Evolutionary conservation across 2,113 vertebrate species (phyloP).

Genomic region (Daboia siamensis): DNA sequence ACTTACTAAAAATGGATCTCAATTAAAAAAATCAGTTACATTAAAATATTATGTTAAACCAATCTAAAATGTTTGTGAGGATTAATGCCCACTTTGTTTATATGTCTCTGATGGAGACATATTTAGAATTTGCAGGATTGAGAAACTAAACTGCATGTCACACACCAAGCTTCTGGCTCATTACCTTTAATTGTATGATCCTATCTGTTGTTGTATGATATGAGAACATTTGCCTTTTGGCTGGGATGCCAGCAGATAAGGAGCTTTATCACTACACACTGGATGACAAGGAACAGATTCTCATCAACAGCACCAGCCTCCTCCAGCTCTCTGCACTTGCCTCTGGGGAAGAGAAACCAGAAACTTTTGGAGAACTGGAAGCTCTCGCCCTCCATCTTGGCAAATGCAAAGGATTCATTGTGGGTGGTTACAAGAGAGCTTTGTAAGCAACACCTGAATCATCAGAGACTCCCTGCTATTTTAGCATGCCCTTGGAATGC

Average conservation of each 20-base stretch:
- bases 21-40: not conserved
- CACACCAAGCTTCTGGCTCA: slow-evolving; percentile 36
- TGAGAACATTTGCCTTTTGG: slow-evolving; percentile 64
- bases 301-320: slow-evolving; percentile 60
- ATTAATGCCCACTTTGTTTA: not conserved
- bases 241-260: slow-evolving; percentile 71
- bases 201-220: slow-evolving; percentile 68
- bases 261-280: slow-evolving; percentile 53
- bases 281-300: slow-evolving; percentile 49
- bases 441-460: slow-evolving; percentile 59
- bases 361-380: slow-evolving; percentile 58
- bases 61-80: not conserved
- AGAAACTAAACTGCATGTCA: slow-evolving; percentile 37
- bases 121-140: not conserved
- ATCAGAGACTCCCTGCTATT: slow-evolving; percentile 60
- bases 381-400: not conserved
- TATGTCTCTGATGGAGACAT: not conserved
- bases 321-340: slow-evolving; percentile 51
- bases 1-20: not conserved
- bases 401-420: slow-evolving; percentile 49
- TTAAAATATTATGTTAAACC: not conserved
- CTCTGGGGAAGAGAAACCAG: slow-evolving; percentile 64
- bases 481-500: slow-evolving; percentile 59
- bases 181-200: slow-evolving; percentile 50
- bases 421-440: slow-evolving; percentile 56